phyloP scores from a whole-genome alignment of 2,797 vertebrate genomes.

The Poecilia velifera region DNA sequence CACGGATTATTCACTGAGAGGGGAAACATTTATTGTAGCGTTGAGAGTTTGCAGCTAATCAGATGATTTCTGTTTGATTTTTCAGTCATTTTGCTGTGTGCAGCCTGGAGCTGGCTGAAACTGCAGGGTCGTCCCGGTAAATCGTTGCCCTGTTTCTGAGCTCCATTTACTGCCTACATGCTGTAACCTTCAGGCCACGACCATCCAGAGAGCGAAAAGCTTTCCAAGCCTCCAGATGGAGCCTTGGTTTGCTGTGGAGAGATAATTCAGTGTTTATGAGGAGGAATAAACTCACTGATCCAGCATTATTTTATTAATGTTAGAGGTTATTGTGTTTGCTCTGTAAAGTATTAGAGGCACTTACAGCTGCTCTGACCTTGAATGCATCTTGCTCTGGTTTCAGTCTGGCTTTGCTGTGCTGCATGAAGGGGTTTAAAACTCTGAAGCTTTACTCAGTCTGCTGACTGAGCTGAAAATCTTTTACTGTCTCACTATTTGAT shows the following conservation, averaged over 20 bases:
- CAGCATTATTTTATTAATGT: neutral
- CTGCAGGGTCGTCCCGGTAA: neutral
- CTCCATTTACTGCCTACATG: neutral
- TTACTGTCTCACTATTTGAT: too few species aligned
- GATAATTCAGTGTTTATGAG: conserved; percentile 5
- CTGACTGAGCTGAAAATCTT: neutral
- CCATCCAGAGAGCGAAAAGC: neutral
- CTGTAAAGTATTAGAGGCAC: neutral
- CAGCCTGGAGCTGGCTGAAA: too few species aligned
- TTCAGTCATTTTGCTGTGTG: neutral
- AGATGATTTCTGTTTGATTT: neutral
- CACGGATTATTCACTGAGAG: neutral
- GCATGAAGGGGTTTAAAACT: neutral
- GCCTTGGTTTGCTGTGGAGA: neutral
- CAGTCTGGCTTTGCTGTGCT: neutral
- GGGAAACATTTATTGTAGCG: neutral
- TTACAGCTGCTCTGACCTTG: neutral
- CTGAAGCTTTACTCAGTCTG: neutral
- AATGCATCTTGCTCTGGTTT: neutral
- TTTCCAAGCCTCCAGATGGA: neutral
- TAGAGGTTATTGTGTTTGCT: neutral
- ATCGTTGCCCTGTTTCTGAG: neutral
- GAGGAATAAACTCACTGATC: neutral
- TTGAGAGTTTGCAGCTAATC: neutral
- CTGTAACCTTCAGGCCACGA: neutral